Percentiles rank a stretch among this genome's conserved stretches.
Conservation (phyloP, 2,113 vertebrate species). For the Labeo rohita region DNA sequence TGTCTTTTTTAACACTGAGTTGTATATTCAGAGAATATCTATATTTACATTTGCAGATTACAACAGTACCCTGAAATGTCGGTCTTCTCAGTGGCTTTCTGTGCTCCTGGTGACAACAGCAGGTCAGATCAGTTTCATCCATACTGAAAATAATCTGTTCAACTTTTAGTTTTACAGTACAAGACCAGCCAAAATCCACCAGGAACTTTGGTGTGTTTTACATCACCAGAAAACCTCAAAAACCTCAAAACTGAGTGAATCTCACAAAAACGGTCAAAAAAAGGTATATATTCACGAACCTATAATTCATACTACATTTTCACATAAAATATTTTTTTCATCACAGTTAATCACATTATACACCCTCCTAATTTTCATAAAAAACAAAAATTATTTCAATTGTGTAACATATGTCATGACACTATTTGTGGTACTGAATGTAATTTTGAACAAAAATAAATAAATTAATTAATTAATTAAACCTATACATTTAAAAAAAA, state of each 20-base stretch:
- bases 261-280: background rate
- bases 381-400: too few relatives aligned
- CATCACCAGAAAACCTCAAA: background rate
- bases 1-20: slow-evolving; percentile 51
- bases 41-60: slow-evolving; percentile 47
- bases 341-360: background rate
- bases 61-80: background rate
- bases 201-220: background rate
- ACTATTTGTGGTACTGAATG: too few relatives aligned
- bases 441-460: too few relatives aligned
- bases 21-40: slow-evolving; percentile 53
- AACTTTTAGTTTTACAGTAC: background rate
- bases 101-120: slow-evolving; percentile 1
- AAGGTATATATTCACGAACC: too few relatives aligned
- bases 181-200: background rate
- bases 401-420: too few relatives aligned
- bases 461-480: too few relatives aligned
- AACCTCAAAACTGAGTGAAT: background rate
- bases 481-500: too few relatives aligned
- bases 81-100: slow-evolving; percentile 35
- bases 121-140: background rate
- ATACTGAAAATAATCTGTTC: background rate
- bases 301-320: background rate
- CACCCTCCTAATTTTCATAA: too few relatives aligned
- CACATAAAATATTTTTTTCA: background rate